Evolutionary conservation across 2,797 vertebrate species (phyloP).

Genomic region (Halcyon leucocephala): DNA sequence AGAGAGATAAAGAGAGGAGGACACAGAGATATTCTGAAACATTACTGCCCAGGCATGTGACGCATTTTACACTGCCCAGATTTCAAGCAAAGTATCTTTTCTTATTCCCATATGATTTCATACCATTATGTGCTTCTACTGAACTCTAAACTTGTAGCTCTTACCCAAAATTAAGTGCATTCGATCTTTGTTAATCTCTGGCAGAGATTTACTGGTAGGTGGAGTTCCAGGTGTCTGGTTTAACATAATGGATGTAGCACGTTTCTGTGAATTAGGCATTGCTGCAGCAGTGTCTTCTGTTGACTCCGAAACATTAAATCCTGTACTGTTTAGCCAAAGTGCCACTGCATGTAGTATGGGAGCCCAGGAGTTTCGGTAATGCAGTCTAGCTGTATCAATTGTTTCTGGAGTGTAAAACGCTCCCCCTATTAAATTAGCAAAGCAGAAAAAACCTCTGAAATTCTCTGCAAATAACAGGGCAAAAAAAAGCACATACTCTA

Average conservation of each 20-base stretch:
- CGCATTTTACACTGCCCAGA: background rate
- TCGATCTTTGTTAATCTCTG: conserved; percentile 91
- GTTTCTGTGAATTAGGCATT: conserved; percentile 76
- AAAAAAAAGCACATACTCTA: background rate
- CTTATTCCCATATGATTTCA: background rate
- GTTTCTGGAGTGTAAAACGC: conserved; percentile 99
- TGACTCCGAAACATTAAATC: conserved; percentile 84
- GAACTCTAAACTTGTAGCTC: background rate
- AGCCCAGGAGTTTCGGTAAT: conserved; percentile 96
- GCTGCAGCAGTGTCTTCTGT: conserved; percentile 76
- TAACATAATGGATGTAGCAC: conserved; percentile 66
- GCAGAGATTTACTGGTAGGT: conserved; percentile 79
- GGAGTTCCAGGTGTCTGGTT: conserved; percentile 79
- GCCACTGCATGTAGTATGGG: conserved; percentile 94
- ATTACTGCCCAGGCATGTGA: background rate
- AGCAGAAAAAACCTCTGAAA: background rate
- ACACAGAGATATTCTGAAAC: background rate
- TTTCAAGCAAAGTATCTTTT: background rate
- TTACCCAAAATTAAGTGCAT: conserved; percentile 97
- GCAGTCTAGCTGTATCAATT: conserved; percentile 94
- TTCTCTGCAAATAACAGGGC: background rate
- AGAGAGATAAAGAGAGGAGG: background rate
- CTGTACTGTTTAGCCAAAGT: conserved; percentile 93
- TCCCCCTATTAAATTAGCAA: conserved; percentile 84
- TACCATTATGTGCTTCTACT: background rate